Evolutionary conservation across 2,113 vertebrate genomes (phyloP).

Genomic region (Menidia beryllina): DNA sequence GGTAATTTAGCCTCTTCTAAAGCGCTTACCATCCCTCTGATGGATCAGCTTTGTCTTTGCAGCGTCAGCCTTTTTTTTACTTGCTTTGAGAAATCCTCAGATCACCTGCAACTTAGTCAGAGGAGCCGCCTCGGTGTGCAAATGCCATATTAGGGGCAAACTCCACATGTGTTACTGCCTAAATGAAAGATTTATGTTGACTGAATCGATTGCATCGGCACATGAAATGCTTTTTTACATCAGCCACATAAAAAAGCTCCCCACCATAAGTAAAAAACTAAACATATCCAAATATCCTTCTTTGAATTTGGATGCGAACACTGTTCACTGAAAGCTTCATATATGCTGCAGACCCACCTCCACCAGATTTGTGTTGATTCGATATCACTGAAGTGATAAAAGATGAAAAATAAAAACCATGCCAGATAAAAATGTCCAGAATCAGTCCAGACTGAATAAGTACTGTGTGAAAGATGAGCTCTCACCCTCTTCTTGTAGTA

Average conservation of each 20-base stretch:
- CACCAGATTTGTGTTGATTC: background rate
- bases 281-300: background rate
- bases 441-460: background rate
- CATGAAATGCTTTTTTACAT: too few relatives aligned
- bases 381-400: background rate
- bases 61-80: too few relatives aligned
- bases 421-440: too few relatives aligned
- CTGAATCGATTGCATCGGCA: background rate
- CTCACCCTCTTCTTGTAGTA: constrained; percentile 97
- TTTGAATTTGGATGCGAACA: background rate
- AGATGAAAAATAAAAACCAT: background rate
- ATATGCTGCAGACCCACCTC: background rate
- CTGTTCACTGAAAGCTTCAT: background rate
- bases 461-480: background rate
- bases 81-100: too few relatives aligned
- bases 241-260: too few relatives aligned
- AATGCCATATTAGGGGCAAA: background rate
- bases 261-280: background rate
- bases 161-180: background rate
- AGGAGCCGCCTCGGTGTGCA: background rate
- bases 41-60: too few relatives aligned
- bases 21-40: too few relatives aligned
- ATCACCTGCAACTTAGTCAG: too few relatives aligned
- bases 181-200: background rate
- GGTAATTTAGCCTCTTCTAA: too few relatives aligned